Evolutionary conservation across 2,113 vertebrate genomes (phyloP).

Genomic region (Melozone crissalis): DNA sequence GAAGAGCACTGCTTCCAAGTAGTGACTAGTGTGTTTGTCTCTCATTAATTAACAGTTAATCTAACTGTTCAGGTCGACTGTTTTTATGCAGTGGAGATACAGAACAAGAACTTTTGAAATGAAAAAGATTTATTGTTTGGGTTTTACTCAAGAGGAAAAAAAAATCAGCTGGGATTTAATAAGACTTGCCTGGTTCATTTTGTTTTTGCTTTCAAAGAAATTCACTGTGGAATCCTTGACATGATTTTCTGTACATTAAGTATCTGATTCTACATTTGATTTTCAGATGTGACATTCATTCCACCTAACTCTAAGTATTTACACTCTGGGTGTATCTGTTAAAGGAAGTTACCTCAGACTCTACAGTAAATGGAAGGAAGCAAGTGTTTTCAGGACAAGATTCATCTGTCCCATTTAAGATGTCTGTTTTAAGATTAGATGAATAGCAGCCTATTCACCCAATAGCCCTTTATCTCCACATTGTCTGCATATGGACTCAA

Average conservation of each 20-base stretch:
- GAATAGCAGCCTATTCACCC: neutral
- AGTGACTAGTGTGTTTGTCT: neutral
- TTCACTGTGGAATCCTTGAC: neutral
- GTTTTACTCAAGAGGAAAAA: neutral
- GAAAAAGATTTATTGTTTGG: neutral
- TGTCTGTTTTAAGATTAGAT: neutral
- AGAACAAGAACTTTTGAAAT: neutral
- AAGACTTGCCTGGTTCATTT: neutral
- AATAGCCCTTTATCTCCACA: neutral
- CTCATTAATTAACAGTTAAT: neutral
- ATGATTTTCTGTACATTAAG: neutral
- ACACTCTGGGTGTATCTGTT: neutral
- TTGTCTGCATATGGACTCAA: neutral
- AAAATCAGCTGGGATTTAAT: neutral
- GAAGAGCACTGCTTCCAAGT: neutral
- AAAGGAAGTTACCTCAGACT: neutral
- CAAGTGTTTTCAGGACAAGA: neutral
- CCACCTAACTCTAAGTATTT: neutral
- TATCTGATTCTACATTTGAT: neutral
- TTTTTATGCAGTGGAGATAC: neutral
- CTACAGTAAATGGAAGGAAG: neutral
- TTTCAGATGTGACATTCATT: neutral
- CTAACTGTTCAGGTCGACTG: neutral
- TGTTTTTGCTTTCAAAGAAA: neutral
- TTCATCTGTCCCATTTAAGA: constrained; percentile 10